Evolutionary conservation across 2,113 vertebrate species (phyloP), one percentile per base, ranked within the genome.

Genomic region (Mastomys coucha): DNA sequence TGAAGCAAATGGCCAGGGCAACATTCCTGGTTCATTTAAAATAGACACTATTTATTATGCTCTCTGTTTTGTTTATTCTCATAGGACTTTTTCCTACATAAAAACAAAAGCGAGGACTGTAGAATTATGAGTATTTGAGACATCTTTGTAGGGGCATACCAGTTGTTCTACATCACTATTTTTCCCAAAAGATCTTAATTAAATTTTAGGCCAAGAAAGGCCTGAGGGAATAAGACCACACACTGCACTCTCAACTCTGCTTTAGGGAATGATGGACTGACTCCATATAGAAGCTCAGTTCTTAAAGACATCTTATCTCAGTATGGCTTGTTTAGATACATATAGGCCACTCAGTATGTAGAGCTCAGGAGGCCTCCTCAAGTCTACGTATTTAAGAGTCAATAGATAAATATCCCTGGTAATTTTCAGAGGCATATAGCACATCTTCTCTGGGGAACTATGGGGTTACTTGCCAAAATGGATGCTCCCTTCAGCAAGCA

Each of bases 271-370:
- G 98, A 98, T 97, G 96, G 91, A 96, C 69, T 96, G 77, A 97
- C 89, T 91, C 76, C 91, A 95, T 96, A 97, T 96, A 97, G 98
- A 98, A 98, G 98, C 97, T 96, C 98, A 89, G 67, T 98, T 97
- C 90, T 97, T 94, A 93, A 97, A 94, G 88, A 89, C 87, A 49
- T 98, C 96, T 97, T 94, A 65, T 96, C 97, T 98, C 95, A 76
- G 2, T 28, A 95, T 97, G 98, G 49, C 96, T 98, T 98, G 94
- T 97, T 98, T 97, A 97, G 93, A 97, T 97, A 89, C 0, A 2
- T 95, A 88, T 2, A 65, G 58, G 81, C 60, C 13, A 22, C 42
- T 76, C 58, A 63, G 73, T 63, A 39, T 78, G 9, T 0, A 26
- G 60, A 78, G 1, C 72, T 6, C 28, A 60, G 39, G 91, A 11